A percentile compares a stretch with the other conserved stretches of the same genome.
These are phyloP conservation scores for Zhengitettix transpicula DNA, from an alignment of 2,888 invertebrate genomes.

Conservation along the genomic window DNA sequence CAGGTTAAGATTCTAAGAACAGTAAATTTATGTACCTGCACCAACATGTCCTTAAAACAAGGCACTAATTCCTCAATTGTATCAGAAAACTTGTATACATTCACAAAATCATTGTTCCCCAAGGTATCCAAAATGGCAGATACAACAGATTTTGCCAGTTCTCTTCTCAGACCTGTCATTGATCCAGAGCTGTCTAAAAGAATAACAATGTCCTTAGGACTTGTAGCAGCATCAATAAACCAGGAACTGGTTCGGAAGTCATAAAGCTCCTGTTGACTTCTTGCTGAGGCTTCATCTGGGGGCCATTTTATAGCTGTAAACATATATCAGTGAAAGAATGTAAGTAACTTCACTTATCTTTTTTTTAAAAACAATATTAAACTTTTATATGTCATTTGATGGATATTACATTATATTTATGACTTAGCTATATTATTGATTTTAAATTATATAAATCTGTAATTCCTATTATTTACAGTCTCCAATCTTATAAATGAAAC, in stretches of 20 bases:
- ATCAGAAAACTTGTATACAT: constrained; percentile 81
- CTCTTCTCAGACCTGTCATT: constrained; percentile 62
- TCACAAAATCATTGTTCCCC: constrained; percentile 93
- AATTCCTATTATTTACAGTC: too few species aligned
- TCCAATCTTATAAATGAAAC: too few species aligned
- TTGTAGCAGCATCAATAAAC: constrained; percentile 42
- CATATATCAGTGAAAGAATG: too few species aligned
- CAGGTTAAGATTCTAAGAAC: neutral
- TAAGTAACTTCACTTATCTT: too few species aligned
- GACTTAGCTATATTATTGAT: too few species aligned
- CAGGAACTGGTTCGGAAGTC: constrained; percentile 36
- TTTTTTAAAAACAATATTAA: too few species aligned
- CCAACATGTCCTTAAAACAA: constrained; percentile 79
- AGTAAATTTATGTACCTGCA: constrained; percentile 41
- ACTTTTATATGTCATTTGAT: too few species aligned
- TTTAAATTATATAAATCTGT: too few species aligned
- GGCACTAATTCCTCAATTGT: constrained; percentile 66
- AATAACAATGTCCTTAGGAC: constrained; percentile 62
- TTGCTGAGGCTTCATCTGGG: constrained; percentile 48
- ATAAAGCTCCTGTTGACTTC: constrained; percentile 44
- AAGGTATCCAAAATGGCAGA: constrained; percentile 83
- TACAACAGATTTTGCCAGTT: constrained; percentile 76
- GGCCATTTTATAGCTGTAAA: constrained; percentile 25
- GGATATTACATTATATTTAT: too few species aligned
- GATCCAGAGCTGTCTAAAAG: constrained; percentile 83